phyloP scores from a whole-genome alignment of 2,113 vertebrate genomes.

The Passer montanus region DNA sequence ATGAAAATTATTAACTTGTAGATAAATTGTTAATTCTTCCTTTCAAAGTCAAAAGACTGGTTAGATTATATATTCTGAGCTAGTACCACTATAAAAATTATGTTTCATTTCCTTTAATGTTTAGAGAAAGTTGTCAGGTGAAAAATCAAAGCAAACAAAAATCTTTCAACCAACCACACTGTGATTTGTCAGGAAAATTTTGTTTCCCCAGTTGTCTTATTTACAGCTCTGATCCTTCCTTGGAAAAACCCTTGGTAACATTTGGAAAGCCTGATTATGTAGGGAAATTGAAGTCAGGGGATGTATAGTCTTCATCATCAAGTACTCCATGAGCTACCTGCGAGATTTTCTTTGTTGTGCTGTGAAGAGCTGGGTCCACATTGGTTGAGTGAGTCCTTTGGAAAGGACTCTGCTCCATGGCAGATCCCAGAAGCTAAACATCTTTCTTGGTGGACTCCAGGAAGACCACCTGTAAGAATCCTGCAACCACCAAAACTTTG shows the following conservation, averaged over 20 bases:
- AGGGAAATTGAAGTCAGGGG: not conserved
- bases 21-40: not conserved
- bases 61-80: not conserved
- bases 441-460: not conserved
- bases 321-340: not conserved
- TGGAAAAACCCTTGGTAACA: not conserved
- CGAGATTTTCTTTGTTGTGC: not conserved
- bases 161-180: accelerated
- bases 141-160: not conserved
- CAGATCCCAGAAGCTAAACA: not conserved
- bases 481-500: not conserved
- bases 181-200: not conserved
- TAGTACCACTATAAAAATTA: not conserved
- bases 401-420: not conserved
- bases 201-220: not conserved
- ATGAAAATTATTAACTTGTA: not conserved
- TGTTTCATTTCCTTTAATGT: not conserved
- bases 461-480: not conserved
- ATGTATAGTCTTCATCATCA: not conserved
- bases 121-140: not conserved
- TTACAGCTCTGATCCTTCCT: not conserved
- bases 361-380: not conserved
- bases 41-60: not conserved
- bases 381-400: not conserved
- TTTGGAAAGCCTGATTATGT: not conserved